Percentiles rank a stretch among this genome's conserved stretches.
Evolutionary conservation across 2,888 invertebrate species (phyloP).

Genomic region (Brachyptera putata): DNA sequence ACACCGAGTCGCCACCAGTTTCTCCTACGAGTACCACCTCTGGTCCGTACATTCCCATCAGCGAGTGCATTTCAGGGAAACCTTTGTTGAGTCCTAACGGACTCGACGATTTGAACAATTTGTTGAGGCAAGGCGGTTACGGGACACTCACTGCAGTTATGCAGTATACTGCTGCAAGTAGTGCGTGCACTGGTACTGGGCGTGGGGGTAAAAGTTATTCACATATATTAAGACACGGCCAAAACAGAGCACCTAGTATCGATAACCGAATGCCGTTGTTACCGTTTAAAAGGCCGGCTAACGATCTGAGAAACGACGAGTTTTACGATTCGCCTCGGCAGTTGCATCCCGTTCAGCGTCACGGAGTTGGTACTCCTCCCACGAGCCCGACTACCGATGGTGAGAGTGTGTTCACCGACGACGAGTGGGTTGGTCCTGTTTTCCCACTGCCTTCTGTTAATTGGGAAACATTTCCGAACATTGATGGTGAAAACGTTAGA

Average conservation of each 20-base stretch:
- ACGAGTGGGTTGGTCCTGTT: constrained; percentile 57
- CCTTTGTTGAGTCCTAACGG: constrained; percentile 38
- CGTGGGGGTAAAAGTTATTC: neutral
- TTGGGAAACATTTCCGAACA: constrained; percentile 47
- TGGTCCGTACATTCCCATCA: constrained; percentile 87
- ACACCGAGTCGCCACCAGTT: constrained; percentile 55
- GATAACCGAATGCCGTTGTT: neutral
- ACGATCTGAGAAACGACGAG: constrained; percentile 30
- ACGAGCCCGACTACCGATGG: constrained; percentile 60
- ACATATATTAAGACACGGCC: too few relatives aligned
- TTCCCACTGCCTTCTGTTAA: constrained; percentile 46
- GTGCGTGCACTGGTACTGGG: neutral
- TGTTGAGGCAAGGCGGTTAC: constrained; percentile 26
- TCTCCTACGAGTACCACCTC: constrained; percentile 60
- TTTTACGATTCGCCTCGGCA: constrained; percentile 40
- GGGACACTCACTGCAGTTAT: constrained; percentile 10
- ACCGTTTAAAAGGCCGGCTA: constrained; percentile 19
- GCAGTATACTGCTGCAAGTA: constrained; percentile 5
- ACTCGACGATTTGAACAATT: constrained; percentile 30
- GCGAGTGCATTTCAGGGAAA: constrained; percentile 82
- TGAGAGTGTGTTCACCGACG: constrained; percentile 65
- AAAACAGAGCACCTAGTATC: neutral
- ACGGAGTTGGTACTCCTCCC: constrained; percentile 47
- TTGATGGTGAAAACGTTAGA: constrained; percentile 22
- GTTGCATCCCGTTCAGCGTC: constrained; percentile 36